phyloP scores from a whole-genome alignment of 2,797 vertebrate genomes.

The Brachyrhaphis roseni region DNA sequence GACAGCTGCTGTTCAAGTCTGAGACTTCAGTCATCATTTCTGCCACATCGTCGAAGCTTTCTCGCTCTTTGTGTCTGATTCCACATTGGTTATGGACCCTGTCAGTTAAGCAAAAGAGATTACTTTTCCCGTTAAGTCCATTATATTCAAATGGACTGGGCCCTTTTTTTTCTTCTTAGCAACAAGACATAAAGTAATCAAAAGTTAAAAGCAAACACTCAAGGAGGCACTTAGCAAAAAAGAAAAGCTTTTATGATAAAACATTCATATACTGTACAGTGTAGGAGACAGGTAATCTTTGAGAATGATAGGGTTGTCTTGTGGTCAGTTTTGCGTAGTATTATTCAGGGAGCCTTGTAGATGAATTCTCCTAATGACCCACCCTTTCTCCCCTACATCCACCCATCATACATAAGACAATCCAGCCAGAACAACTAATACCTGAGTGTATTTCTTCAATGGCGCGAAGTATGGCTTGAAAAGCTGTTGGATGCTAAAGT shows the following conservation, averaged over 20 bases:
- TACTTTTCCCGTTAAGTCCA: slow-evolving; percentile 78
- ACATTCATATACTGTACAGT: slow-evolving; percentile 83
- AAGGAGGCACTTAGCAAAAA: slow-evolving; percentile 82
- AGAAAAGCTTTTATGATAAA: slow-evolving; percentile 85
- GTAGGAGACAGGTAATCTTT: slow-evolving; percentile 79
- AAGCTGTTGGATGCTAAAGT: slow-evolving; percentile 71
- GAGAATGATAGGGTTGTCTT: slow-evolving; percentile 80
- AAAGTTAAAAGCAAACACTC: slow-evolving; percentile 83
- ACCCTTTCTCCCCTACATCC: slow-evolving; percentile 54
- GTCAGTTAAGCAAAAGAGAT: slow-evolving; percentile 58
- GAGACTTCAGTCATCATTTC: not conserved
- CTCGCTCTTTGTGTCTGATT: slow-evolving; percentile 62
- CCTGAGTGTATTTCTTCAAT: slow-evolving; percentile 67
- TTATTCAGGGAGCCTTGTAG: slow-evolving; percentile 73
- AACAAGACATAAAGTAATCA: slow-evolving; percentile 81
- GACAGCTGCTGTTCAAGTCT: not conserved
- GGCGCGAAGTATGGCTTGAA: slow-evolving; percentile 73
- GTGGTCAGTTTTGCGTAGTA: slow-evolving; percentile 84
- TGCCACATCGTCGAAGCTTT: slow-evolving; percentile 49
- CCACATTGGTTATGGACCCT: slow-evolving; percentile 40
- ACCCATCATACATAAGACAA: slow-evolving; percentile 63
- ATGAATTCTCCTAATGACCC: slow-evolving; percentile 74
- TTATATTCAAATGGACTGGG: slow-evolving; percentile 73
- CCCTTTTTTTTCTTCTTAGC: slow-evolving; percentile 56
- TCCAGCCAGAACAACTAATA: slow-evolving; percentile 68